Base-by-base conservation (phyloP, 1,140 invertebrate species). In the Drosophila aff. region DNA sequence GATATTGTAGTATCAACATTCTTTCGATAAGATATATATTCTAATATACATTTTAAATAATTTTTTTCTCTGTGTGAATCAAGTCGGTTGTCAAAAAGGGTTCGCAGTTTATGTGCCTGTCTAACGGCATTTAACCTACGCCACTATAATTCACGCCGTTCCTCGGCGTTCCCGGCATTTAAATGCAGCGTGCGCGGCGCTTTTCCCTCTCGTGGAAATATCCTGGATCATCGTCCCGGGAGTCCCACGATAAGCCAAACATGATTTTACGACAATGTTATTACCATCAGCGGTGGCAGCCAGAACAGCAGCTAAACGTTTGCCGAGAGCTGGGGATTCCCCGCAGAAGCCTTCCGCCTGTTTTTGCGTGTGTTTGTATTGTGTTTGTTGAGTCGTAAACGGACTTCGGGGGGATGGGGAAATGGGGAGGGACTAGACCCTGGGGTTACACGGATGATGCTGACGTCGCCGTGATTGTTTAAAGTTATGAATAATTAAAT, bases 401-500 rank as follows among this genome's bases (percentile, higher is more conserved):
- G 79, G 50, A 47, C 49, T 10, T 2, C 18, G 26, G 10, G n/a
- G 26, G 47, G 15, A n/a, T n/a, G 23, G 15, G 15, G 47, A 28
- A n/a, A 26, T 31, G 5, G 23, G 18, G 23, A 36, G 21, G 53
- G 50, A 43, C 40, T 55, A 53, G 62, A 67, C 84, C 81, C 64
- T 58, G 65, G 81, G 84, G 81, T 84, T 84, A 84, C 61, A 64
- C 69, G 67, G 77, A 86, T 77, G 77, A 86, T 81, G 82, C 73
- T 76, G 69, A 86, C 77, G 84, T 81, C 79, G 86, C 72, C 68
- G 86, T 90, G 85, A 84, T 87, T 91, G 83, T 91, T 83, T 87
- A 87, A 87, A 85, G 91, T 92, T 92, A 92, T 92, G 91, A 92
- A 92, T 92, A 92, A 92, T 92, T 92, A 92, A 92, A 92, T 92